Evolutionary conservation across 2,113 vertebrate species (phyloP), one percentile per base, ranked within the genome.

Genomic region (Bufo gargarizans): DNA sequence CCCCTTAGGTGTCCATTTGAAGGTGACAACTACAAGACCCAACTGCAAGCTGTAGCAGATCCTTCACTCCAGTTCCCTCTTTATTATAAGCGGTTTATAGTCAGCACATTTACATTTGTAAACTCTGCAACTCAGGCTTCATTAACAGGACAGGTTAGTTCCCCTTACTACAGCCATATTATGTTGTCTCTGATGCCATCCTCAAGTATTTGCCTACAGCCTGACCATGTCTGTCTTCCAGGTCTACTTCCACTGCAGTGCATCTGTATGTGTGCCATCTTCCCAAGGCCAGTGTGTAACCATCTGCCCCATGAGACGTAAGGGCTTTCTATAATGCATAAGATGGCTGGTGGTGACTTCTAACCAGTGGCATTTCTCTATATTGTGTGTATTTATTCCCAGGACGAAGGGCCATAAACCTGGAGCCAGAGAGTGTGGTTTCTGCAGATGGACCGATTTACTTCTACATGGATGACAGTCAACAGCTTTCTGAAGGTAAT

Each of bases 11-110:
- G 95, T 20, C 94, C 95, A 2, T 94, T 92, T 6, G 0, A 84
- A 0, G 94, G 94, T 9, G 94, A 96, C 82, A 93, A 90, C 85
- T 95, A 95, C 86, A 91, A 85, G 91, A 95, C 94, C 0, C 90
- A 84, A 78, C 22, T 93, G 4, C 71, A 92, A 1, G 90, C 92
- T 0, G 89, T 91, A 74, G 6, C 47, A 0, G 43, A 82, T 20
- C 67, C 90, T 0, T 90, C 93, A 78, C 19, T 92, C 69, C 90
- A 86, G 2, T 93, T 94, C 86, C 91, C 90, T 0, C 91, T 91
- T 14, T 92, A 94, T 87, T 90, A 93, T 79, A 94, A 91, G 65
- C 90, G 90, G 5, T 95, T 95, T 1, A 87, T 84, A 0, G n/a
- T 95, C 0, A 86, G 92, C 67, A 93, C 93, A 13, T 95, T 95